These are phyloP conservation scores for Epizoanthus illoricatus DNA, from an alignment of 92 coral and sea anemone genomes.

Conservation along the genomic window DNA sequence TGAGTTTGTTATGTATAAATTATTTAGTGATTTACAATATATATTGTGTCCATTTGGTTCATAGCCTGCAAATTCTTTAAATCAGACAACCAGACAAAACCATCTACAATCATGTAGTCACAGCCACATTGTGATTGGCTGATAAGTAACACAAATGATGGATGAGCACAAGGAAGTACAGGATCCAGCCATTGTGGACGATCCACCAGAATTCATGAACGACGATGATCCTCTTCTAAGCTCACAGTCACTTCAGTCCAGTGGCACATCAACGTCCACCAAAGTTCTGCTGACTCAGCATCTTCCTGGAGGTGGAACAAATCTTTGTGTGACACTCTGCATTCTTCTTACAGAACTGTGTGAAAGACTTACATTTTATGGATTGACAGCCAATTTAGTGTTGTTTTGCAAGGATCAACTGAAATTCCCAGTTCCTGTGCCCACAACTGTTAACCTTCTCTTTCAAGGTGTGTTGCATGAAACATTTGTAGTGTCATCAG, in stretches of 20 bases:
- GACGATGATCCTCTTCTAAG: conserved; percentile 22
- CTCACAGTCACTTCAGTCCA: conserved; percentile 9
- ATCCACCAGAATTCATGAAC: neutral
- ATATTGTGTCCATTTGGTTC: no score
- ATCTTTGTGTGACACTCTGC: conserved; percentile 56
- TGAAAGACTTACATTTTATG: conserved; percentile 86
- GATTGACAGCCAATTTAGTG: conserved; percentile 76
- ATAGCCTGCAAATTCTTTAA: neutral
- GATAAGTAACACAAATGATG: neutral
- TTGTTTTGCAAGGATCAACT: conserved; percentile 62
- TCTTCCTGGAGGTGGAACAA: conserved; percentile 58
- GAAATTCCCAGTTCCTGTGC: conserved; percentile 40
- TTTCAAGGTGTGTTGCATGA: conserved; percentile 68
- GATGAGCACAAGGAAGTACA: neutral
- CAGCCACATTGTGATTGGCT: neutral
- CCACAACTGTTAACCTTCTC: conserved; percentile 67
- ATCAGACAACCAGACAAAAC: neutral
- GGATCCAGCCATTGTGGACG: neutral
- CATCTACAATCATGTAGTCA: no score
- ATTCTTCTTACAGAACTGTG: conserved; percentile 87
- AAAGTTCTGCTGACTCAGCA: neutral
- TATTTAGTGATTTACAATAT: no score
- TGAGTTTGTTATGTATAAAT: no score
- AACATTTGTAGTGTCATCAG: neutral
- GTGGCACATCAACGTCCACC: neutral